Conservation (phyloP, 1,140 invertebrate species). For the Pemphigus obesinymphae region DNA sequence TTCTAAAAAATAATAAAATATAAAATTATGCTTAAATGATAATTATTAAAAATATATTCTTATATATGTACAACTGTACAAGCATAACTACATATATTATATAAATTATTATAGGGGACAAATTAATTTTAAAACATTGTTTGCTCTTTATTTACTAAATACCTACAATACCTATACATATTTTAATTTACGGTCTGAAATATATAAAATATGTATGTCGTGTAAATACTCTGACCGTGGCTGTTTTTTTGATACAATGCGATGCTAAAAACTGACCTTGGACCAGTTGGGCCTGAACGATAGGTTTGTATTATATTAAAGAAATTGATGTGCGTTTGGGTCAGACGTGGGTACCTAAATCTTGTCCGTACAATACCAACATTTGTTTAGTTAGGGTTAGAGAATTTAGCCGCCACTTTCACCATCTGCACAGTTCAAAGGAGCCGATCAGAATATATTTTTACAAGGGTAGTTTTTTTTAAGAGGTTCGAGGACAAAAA, state of each 20-base stretch:
- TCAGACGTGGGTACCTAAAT: not conserved
- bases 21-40: too few species aligned
- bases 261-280: conserved; percentile 21
- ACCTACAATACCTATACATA: too few species aligned
- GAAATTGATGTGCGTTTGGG: not conserved
- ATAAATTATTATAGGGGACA: too few species aligned
- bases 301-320: not conserved
- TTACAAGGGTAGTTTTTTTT: conserved; percentile 8
- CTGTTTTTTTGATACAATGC: not conserved
- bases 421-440: not conserved
- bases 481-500: not conserved
- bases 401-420: not conserved
- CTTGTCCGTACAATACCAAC: conserved; percentile 3
- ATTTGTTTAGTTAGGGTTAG: conserved; percentile 13
- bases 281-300: not conserved
- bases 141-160: not conserved
- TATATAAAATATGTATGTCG: not conserved
- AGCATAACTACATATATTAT: too few species aligned
- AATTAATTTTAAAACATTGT: too few species aligned
- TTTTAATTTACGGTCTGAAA: not conserved
- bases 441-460: not conserved
- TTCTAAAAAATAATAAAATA: too few species aligned
- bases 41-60: too few species aligned
- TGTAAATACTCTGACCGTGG: not conserved
- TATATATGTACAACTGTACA: too few species aligned